A percentile compares a stretch with the other conserved stretches of the same genome.
Conservation (phyloP, 2,113 vertebrate species). For the Leptocoma aspasia region DNA sequence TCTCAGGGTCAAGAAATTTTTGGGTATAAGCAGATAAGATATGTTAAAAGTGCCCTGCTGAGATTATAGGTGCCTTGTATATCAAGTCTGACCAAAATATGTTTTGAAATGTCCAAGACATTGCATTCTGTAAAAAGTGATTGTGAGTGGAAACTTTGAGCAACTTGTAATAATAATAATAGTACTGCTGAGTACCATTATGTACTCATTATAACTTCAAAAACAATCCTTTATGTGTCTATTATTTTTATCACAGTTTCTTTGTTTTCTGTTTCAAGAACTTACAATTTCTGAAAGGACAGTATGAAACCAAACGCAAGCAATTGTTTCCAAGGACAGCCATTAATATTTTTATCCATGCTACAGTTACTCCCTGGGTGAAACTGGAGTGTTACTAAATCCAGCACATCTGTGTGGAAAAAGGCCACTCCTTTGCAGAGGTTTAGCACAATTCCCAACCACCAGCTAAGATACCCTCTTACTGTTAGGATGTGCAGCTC, state of each 20-base stretch:
- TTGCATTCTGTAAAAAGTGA: neutral
- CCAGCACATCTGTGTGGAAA: neutral
- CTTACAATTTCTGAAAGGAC: neutral
- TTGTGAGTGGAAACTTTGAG: slow-evolving; percentile 19
- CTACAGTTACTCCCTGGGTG: neutral
- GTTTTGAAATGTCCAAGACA: slow-evolving; percentile 17
- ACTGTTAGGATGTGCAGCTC: neutral
- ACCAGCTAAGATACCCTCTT: neutral
- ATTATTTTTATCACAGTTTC: neutral
- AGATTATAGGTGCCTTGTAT: neutral
- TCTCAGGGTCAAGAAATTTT: neutral
- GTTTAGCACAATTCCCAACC: neutral
- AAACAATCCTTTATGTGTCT: neutral
- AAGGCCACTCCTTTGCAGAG: neutral
- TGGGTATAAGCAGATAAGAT: neutral
- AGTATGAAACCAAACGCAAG: neutral
- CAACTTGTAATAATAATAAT: neutral
- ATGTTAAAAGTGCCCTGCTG: neutral
- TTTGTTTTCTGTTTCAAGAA: neutral
- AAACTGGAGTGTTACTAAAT: neutral
- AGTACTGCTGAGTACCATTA: neutral
- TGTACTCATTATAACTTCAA: neutral
- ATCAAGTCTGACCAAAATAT: neutral
- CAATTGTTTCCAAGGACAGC: slow-evolving; percentile 3
- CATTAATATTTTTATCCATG: neutral